Base-by-base conservation (phyloP, 2,113 vertebrate genomes). In the Micromys minutus region DNA sequence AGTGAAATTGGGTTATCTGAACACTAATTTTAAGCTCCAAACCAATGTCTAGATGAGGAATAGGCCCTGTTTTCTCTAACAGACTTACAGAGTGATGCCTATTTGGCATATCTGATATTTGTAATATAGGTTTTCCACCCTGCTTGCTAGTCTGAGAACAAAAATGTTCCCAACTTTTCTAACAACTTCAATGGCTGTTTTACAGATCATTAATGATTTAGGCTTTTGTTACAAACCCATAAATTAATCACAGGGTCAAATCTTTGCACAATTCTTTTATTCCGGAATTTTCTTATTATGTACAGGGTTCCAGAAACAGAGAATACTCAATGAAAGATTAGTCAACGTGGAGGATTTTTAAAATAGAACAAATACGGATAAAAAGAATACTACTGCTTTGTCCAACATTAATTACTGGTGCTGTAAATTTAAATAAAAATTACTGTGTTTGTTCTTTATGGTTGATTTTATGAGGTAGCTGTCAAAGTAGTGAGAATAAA, bases 21-120 rank as follows among this genome's bases (percentile, higher is more conserved):
- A 83, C 87, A 93, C 39, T 92, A 61, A 84, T 97, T 96, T 98
- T 94, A 93, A 96, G 81, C 85, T 9, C 47, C 47, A 42, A 67
- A 93, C 79, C 42, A 86, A 91, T 7, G 57, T 7, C 34, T 75
- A 36, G 11, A 57, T 85, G 76, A 91, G 95, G 96, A 98, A 96
- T 55, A 94, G 45, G 95, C 36, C 16, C 19, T 47, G 52, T 67
- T 96, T 87, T 75, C 57, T 96, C 75, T 96, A 87, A 79, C 57
- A 90, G 61, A 79, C n/a, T 50, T 94, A 71, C 61, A 67, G 59
- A 95, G 96, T 45, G n/a, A 89, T 92, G 77, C n/a, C 86, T 29
- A 59, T 24, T 81, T 94, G 81, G 61, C n/a, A 74, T n/a, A 95
- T 95, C 31, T 88, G 77, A 95, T 84, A 65, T 95, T 95, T 96